Conservation (phyloP, 2,797 vertebrate genomes). For the Capromys pilorides region DNA sequence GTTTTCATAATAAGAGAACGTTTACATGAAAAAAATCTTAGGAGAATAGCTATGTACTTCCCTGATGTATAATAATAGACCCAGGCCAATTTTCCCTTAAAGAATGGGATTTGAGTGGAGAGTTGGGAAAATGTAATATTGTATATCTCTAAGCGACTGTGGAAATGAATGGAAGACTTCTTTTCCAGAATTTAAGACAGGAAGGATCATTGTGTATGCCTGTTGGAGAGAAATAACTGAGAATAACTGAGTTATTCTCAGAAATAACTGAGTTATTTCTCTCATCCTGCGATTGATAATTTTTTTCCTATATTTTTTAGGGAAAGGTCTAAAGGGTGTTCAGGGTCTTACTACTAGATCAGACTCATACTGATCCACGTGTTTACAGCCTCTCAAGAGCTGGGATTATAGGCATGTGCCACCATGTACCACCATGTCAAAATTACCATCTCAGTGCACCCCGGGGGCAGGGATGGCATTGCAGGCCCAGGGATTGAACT, state of each 20-base stretch:
- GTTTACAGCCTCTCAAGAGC: too few relatives aligned
- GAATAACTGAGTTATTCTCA: too few relatives aligned
- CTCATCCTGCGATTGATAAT: not conserved
- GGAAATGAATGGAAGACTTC: not conserved
- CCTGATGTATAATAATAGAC: not conserved
- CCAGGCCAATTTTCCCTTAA: not conserved
- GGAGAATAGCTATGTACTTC: not conserved
- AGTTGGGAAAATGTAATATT: not conserved
- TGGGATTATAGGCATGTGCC: too few relatives aligned
- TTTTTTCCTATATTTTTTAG: not conserved
- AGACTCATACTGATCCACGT: too few relatives aligned
- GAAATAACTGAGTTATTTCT: slow-evolving; percentile 21
- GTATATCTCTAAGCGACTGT: not conserved
- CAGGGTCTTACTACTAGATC: too few relatives aligned
- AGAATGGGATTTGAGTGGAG: not conserved
- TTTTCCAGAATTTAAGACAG: not conserved
- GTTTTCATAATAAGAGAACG: not conserved
- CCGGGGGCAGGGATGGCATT: too few relatives aligned
- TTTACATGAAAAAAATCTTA: not conserved
- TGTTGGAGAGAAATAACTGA: not conserved
- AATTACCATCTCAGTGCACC: too few relatives aligned
- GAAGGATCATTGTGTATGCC: not conserved
- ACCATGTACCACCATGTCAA: too few relatives aligned
- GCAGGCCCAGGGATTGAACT: too few relatives aligned
- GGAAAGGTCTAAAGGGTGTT: too few relatives aligned